Conservation (phyloP, 2,113 vertebrate genomes). For the Cephalopterus ornatus region DNA sequence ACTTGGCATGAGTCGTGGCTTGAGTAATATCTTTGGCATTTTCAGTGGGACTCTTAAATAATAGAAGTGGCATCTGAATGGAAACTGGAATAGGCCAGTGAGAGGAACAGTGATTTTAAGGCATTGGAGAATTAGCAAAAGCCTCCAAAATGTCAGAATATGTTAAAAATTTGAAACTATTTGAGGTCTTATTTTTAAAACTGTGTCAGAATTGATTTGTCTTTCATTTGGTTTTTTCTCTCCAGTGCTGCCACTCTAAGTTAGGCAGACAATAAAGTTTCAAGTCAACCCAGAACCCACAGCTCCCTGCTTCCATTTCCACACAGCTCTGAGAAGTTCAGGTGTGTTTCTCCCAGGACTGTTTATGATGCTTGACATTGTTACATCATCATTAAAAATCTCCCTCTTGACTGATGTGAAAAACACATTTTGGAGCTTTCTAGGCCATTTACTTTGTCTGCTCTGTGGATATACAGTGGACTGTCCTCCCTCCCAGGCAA, state of each 20-base stretch:
- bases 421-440: slow-evolving; percentile 56
- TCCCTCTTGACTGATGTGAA: slow-evolving; percentile 28
- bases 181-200: slow-evolving; percentile 35
- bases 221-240: background rate
- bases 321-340: background rate
- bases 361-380: slow-evolving; percentile 53
- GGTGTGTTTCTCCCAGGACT: slow-evolving; percentile 7
- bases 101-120: background rate
- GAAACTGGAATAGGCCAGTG: slow-evolving; percentile 5
- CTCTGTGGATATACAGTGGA: background rate
- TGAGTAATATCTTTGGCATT: slow-evolving; percentile 37
- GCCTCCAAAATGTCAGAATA: slow-evolving; percentile 36
- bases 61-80: slow-evolving; percentile 47
- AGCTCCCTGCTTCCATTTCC: background rate
- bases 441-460: slow-evolving; percentile 44
- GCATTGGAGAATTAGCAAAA: slow-evolving; percentile 39
- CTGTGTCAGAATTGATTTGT: background rate
- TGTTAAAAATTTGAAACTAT: background rate
- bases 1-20: background rate
- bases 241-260: background rate
- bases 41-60: slow-evolving; percentile 31
- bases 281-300: background rate
- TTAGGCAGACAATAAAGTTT: background rate
- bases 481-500: slow-evolving; percentile 50
- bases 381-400: slow-evolving; percentile 56